Conservation (phyloP, 2,113 vertebrate genomes). For the Hemiprocne comata region DNA sequence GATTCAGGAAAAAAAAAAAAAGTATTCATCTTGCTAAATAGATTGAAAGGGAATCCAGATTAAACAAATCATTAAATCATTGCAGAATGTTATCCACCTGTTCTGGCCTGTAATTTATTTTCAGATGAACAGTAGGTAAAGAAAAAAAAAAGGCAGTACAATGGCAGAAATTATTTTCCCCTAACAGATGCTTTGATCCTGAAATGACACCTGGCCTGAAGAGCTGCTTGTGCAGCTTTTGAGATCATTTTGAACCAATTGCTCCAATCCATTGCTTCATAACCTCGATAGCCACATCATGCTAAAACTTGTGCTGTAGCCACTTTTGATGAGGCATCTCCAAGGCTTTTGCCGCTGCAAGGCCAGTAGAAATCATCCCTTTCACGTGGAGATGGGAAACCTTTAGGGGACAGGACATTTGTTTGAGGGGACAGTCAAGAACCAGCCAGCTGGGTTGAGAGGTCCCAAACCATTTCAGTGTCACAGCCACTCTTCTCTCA, state of each 20-base stretch:
- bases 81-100: conserved; percentile 64
- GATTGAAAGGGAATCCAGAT: conserved; percentile 70
- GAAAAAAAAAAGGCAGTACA: background rate
- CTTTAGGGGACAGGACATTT: background rate
- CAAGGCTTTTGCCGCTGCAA: background rate
- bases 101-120: conserved; percentile 56
- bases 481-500: background rate
- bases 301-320: background rate
- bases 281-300: background rate
- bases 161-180: background rate
- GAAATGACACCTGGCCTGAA: conserved; percentile 9
- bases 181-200: conserved; percentile 50
- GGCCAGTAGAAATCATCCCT: background rate
- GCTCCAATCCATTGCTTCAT: background rate
- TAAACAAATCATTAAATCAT: conserved; percentile 66
- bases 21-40: conserved; percentile 43
- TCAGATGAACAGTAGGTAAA: conserved; percentile 28
- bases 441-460: background rate
- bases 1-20: background rate
- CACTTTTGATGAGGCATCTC: background rate
- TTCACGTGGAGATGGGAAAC: background rate
- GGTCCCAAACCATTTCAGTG: background rate
- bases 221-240: background rate
- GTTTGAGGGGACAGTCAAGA: background rate
- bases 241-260: background rate